Evolutionary conservation across 2,113 vertebrate species (phyloP).

Genomic region (Anoura caudifer): DNA sequence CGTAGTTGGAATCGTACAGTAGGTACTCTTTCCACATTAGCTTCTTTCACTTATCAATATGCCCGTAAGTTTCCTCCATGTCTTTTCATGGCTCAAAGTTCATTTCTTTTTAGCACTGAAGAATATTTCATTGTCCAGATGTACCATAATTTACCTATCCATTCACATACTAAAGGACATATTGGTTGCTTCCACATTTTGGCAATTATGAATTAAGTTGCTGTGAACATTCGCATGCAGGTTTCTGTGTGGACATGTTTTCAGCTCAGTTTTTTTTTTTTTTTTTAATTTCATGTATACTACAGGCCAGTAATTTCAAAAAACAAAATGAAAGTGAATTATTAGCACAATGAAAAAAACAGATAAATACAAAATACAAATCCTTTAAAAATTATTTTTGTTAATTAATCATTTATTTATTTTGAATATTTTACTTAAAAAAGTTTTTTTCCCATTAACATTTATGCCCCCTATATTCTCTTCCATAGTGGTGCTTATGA

Average conservation of each 20-base stretch:
- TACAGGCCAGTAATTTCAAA: neutral
- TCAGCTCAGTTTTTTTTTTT: neutral
- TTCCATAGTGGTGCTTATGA: too few relatives aligned
- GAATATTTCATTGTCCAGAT: neutral
- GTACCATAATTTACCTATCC: neutral
- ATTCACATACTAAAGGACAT: neutral
- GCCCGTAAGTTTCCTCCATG: neutral
- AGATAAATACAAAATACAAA: neutral
- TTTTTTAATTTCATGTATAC: neutral
- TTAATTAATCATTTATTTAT: too few relatives aligned
- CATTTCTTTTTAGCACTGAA: neutral
- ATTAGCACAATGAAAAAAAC: neutral
- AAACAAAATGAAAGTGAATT: neutral
- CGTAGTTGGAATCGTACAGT: neutral
- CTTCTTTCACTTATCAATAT: neutral
- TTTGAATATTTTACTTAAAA: too few relatives aligned
- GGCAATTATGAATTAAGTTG: neutral
- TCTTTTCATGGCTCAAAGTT: neutral
- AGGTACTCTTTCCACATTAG: neutral
- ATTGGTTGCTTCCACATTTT: conserved; percentile 8
- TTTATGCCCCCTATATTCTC: too few relatives aligned
- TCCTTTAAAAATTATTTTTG: neutral
- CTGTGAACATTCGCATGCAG: neutral
- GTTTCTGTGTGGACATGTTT: neutral
- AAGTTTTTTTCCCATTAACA: too few relatives aligned